These are phyloP conservation scores for roundworm (Caenorhabditis elegans) DNA, from an alignment of 1,140 invertebrate genomes.

Conservation along the genomic window DNA sequence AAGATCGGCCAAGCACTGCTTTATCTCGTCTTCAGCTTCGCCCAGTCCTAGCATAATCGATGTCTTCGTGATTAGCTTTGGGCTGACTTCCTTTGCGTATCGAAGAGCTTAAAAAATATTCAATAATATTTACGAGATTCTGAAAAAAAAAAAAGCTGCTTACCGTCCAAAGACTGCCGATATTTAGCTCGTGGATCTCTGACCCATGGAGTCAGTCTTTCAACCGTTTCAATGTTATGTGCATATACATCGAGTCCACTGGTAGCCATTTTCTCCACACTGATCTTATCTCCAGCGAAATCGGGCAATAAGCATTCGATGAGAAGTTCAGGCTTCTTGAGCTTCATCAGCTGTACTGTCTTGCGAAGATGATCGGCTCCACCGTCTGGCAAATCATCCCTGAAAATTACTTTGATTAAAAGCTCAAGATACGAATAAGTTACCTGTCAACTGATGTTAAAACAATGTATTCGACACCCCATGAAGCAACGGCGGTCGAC, in stretches of 20 bases:
- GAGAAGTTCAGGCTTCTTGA: constrained; percentile 78
- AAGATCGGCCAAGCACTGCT: constrained; percentile 22
- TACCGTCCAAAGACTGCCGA: constrained; percentile 76
- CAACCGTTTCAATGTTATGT: constrained; percentile 91
- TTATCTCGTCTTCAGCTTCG: constrained; percentile 85
- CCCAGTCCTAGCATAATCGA: constrained; percentile 97
- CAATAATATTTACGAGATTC: too few species aligned
- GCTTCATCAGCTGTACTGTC: constrained; percentile 59
- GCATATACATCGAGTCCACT: constrained; percentile 80
- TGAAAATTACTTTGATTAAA: constrained; percentile 37
- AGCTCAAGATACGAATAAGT: constrained; percentile 70
- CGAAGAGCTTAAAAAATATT: neutral
- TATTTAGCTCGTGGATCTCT: constrained; percentile 82
- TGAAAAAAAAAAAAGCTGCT: too few species aligned
- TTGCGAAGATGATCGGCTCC: constrained; percentile 61
- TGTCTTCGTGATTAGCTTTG: constrained; percentile 88
- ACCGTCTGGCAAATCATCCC: constrained; percentile 62
- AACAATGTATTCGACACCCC: constrained; percentile 96
- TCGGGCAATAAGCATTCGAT: constrained; percentile 97
- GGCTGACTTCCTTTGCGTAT: constrained; percentile 76
- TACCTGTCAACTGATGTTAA: constrained; percentile 96
- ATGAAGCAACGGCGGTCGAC: constrained; percentile 84
- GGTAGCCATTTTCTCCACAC: neutral
- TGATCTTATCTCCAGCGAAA: constrained; percentile 79
- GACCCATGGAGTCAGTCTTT: constrained; percentile 75